Evolutionary conservation across 2,797 vertebrate genomes (phyloP), one percentile per base, ranked within the genome.

Genomic region (Helicolenus hilgendorfi): DNA sequence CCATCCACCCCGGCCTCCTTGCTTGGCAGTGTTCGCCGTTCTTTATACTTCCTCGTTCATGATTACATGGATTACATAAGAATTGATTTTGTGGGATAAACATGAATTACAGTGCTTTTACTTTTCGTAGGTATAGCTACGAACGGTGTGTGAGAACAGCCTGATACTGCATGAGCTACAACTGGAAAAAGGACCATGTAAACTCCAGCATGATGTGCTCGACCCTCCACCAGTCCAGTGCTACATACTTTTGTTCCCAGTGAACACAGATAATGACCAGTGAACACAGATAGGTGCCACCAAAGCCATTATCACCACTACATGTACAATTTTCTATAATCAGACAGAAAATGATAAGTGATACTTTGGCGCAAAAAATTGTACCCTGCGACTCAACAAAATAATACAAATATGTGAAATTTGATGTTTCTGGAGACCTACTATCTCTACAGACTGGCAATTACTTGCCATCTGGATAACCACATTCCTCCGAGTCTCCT

Each of bases 301-400:
- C 18, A 20, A 35, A 18, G 18, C 64, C 24, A 36, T 79, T 71
- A 53, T 72, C 58, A 22, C 8, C 6, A 5, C 10, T 20, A 24
- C 13, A 60, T 38, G 36, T 27, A 1, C 71, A 63, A 72, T 79
- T 77, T 79, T 67, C 20, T 68, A 35, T 80, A 41, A 80, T 84
- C 38, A 72, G 26, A 63, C 63, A 60, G 71, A 68, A 86, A 72
- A 84, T 63, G 67, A 72, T 29, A 73, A 81, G 63, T 62, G 27
- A 79, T 35, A 74, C n/a, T 60, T 38, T 56, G 27, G 41, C 45
- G 63, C 26, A 73, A 14, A 73, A 77, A 77, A 67, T 24, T 75
- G 49, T 11, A 82, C 1, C 15, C 26, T 15, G 18, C 62, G 73
- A 62, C 49, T 64, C 31, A 70, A 53, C 60, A 33, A 83, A 78